Percentiles rank a stretch among this genome's conserved stretches.
Conservation (phyloP, 1,140 invertebrate genomes). For the Drosophila watanabei region DNA sequence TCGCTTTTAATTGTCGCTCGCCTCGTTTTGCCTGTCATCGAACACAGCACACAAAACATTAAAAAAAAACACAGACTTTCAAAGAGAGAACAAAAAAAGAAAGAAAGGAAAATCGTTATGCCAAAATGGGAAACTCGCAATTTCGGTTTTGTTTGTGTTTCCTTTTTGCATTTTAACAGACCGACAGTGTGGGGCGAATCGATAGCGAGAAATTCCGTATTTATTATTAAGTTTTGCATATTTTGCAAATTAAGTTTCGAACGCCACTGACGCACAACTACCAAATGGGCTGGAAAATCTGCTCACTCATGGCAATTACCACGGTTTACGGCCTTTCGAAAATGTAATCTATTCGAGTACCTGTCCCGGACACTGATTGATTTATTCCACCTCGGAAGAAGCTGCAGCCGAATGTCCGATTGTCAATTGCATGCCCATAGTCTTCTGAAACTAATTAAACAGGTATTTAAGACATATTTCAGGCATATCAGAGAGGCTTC, state of each 20-base stretch:
- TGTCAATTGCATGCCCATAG: slow-evolving; percentile 20
- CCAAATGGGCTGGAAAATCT: slow-evolving; percentile 63
- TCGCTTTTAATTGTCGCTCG: slow-evolving; percentile 75
- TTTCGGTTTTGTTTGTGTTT: slow-evolving; percentile 45
- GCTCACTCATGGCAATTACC: slow-evolving; percentile 62
- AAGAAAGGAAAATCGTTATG: slow-evolving; percentile 34
- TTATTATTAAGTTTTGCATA: slow-evolving; percentile 55
- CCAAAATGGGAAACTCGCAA: slow-evolving; percentile 56
- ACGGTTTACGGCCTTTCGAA: slow-evolving; percentile 30
- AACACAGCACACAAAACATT: slow-evolving; percentile 37
- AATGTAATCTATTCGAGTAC: slow-evolving; percentile 45
- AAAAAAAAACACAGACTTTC: slow-evolving; percentile 3
- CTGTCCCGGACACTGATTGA: slow-evolving; percentile 40
- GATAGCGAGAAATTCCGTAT: slow-evolving; percentile 25
- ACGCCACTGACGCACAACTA: slow-evolving; percentile 54
- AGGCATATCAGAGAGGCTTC: slow-evolving; percentile 6
- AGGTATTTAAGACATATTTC: slow-evolving; percentile 52
- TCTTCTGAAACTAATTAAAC: slow-evolving; percentile 68
- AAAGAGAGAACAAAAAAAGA: not conserved
- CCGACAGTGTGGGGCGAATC: slow-evolving; percentile 27
- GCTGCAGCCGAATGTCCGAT: slow-evolving; percentile 7
- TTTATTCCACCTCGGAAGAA: slow-evolving; percentile 36
- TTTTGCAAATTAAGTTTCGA: slow-evolving; percentile 47
- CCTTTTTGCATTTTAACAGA: slow-evolving; percentile 30
- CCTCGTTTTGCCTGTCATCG: slow-evolving; percentile 76